Percentiles rank a stretch among this genome's conserved stretches.
Evolutionary conservation across 1,140 invertebrate species (phyloP).

Genomic region (Aphaenogaster rudis): DNA sequence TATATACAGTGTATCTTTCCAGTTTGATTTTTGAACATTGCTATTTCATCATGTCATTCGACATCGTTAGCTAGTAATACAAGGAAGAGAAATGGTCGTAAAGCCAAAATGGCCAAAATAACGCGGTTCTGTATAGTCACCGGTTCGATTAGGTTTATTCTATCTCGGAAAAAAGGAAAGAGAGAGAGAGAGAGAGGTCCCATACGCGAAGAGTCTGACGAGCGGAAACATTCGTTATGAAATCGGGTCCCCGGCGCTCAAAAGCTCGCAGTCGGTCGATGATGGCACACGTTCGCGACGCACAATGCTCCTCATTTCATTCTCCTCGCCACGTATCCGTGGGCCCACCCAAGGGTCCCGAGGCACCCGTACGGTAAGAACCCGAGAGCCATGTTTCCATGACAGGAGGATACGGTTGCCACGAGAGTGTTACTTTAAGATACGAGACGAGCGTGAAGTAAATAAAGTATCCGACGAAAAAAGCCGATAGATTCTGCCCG

Average conservation of each 20-base stretch:
- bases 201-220: background rate
- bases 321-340: conserved; percentile 70
- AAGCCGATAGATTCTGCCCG: background rate
- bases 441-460: conserved; percentile 41
- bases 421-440: conserved; percentile 64
- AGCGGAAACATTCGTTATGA: conserved; percentile 68
- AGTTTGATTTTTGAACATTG: background rate
- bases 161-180: background rate
- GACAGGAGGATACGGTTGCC: conserved; percentile 66
- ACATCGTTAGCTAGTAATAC: background rate
- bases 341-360: conserved; percentile 69
- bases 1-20: background rate
- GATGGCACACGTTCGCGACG: conserved; percentile 41
- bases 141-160: background rate
- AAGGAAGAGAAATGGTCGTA: background rate
- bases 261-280: conserved; percentile 29
- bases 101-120: background rate
- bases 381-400: conserved; percentile 48
- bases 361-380: background rate
- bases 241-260: conserved; percentile 24
- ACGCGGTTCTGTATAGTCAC: background rate
- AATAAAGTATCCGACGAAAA: conserved; percentile 29
- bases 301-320: conserved; percentile 61
- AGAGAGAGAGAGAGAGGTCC: background rate
- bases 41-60: background rate